Base-by-base conservation (phyloP, 1,140 invertebrate genomes). In the Cydia strobilella region DNA sequence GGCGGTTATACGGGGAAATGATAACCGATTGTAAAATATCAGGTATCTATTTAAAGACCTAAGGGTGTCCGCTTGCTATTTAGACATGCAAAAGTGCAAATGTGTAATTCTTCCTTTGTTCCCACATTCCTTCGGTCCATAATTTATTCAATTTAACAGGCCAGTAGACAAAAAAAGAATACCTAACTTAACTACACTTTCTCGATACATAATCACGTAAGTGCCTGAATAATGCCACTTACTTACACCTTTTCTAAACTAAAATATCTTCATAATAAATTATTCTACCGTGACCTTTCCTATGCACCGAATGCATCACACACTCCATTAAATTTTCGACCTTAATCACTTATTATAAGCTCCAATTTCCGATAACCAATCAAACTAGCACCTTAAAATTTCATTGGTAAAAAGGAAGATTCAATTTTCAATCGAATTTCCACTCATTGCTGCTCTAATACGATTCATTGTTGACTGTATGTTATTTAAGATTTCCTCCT, bases 361-460 rank as follows among this genome's bases (percentile, higher is more conserved):
- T 23, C 7, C 54, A 59, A 59, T 59, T 3, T 59, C 20, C 20
- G 2, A 23, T 59, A 23, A 23, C 9, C 51, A 54, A 54, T 54
- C 51, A 18, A 54, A 23, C 6, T 59, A n/a, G 18, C 54, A 59
- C 54, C 18, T 59, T 59, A 2, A 59, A 23, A 59, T n/a, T 59
- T 59, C 7, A 23, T 23, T 23, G 20, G 23, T 59, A 10, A 59
- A 23, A 20, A 48, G 45, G 54, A 59, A 45, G 42, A 59, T 59
- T 59, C 54, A 59, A 59, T 18, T 59, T 59, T 23, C 54, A 59
- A 59, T 59, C 18, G 54, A 59, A 59, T 23, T 59, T 23, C 54
- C n/a, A 59, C 54, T 59, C 10, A 59, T 23, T 20, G 18, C 20
- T 20, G 18, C 20, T 59, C 20, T 12, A 59, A 59, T 59, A 59